Evolutionary conservation across 2,113 vertebrate genomes (phyloP), one percentile per base, ranked within the genome.

Genomic region (Etheostoma cragini): DNA sequence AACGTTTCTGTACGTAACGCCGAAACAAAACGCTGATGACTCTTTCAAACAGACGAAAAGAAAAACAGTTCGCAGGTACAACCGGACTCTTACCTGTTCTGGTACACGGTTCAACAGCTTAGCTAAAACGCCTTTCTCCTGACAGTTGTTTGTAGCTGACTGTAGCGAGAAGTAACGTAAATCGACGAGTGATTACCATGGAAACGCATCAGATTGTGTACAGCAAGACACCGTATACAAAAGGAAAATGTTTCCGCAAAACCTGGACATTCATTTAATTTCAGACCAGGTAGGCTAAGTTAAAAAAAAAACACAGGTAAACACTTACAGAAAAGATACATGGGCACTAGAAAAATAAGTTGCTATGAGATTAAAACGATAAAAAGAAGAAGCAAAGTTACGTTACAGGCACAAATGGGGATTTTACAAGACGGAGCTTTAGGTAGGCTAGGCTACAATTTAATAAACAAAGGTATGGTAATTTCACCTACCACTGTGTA

Each of bases 151-250:
- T 35, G 64, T 5, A 57, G 72, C 54, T 2, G 45, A 76, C 75
- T 35, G 71, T 33, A 42, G 54, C 35, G 56, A 68, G 65, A 78
- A 57, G 90, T 76, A 83, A 82, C 87, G 80, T 80, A 89, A 90
- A 97, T 65, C 81, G 74, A 53, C 61, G 82, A 90, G 62, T 49
- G 68, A 92, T 94, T 91, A 83, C 93, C 91, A 94, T 94, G 92
- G 92, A 88, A 94, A 94, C 92, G 82, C 68, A 24, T 58, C 42
- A 56, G 49, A 69, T 47, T 71, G 53, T 52, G 66, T 35, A 22
- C 35, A 81, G 58, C 61, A 1, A 62, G 30, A 61, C 6, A 47
- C 52, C 47, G 53, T 67, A 30, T 84, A 65, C 26, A 73, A 66
- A 54, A 71, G 33, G 0, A 22, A 33, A 19, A 57, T 38, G 0